phyloP scores from a whole-genome alignment of 2,797 vertebrate species.

The Bradypus variegatus region DNA sequence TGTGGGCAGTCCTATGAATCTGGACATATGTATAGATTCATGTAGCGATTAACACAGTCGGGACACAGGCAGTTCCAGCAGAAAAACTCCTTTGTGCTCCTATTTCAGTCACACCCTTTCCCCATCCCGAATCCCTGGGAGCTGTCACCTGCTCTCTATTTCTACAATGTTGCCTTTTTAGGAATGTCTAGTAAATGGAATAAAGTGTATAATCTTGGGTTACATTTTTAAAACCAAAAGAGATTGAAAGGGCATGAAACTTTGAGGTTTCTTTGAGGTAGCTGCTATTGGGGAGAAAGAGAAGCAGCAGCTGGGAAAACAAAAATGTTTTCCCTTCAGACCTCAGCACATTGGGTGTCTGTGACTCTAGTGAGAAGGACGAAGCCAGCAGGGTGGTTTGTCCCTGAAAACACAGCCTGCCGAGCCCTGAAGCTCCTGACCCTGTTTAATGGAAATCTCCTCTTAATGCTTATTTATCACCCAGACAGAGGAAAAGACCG shows the following conservation, averaged over 20 bases:
- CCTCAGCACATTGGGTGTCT: neutral
- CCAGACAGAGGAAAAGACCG: neutral
- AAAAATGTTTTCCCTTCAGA: neutral
- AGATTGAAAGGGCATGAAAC: neutral
- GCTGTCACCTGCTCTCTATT: neutral
- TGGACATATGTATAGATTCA: neutral
- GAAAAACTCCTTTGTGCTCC: neutral
- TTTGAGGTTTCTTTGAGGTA: neutral
- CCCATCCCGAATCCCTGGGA: neutral
- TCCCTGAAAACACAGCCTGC: neutral
- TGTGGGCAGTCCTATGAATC: neutral
- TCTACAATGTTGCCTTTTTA: neutral
- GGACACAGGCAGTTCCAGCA: neutral
- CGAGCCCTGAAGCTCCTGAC: neutral
- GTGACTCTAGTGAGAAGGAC: neutral
- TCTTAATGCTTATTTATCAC: too few species aligned
- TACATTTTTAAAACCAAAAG: neutral
- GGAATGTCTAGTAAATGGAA: neutral
- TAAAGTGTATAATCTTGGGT: neutral
- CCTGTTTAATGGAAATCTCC: too few species aligned
- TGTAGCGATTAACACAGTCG: neutral
- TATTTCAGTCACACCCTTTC: neutral
- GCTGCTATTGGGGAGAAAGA: neutral
- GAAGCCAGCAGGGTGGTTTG: neutral
- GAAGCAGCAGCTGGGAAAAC: neutral